These are phyloP conservation scores for Drosophila saltans DNA, from an alignment of 1,140 invertebrate species.

Conservation along the genomic window DNA sequence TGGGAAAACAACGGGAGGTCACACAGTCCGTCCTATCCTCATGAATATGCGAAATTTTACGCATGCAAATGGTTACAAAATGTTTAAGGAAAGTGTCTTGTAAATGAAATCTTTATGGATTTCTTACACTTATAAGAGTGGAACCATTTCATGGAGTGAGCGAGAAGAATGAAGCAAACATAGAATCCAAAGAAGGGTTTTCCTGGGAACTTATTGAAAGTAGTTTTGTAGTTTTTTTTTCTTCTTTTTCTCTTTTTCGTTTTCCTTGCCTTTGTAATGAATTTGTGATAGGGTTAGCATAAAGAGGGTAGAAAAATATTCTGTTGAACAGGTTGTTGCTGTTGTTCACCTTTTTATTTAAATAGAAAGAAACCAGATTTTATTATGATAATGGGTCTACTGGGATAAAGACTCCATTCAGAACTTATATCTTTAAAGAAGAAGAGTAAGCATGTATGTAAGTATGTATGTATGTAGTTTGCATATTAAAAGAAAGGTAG, in stretches of 20 bases:
- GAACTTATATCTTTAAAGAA: slow-evolving; percentile 3
- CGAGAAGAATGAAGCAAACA: background rate
- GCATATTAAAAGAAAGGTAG: slow-evolving; percentile 12
- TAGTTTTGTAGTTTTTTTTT: slow-evolving; percentile 32
- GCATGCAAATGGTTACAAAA: slow-evolving; percentile 66
- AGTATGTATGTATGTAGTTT: slow-evolving; percentile 1
- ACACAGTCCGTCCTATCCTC: slow-evolving; percentile 7
- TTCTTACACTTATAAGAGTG: slow-evolving; percentile 31
- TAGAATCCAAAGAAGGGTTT: background rate
- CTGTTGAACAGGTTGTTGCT: slow-evolving; percentile 58
- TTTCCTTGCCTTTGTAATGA: slow-evolving; percentile 18
- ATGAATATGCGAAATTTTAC: slow-evolving; percentile 65
- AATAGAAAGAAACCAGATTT: slow-evolving; percentile 35
- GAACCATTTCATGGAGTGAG: slow-evolving; percentile 11
- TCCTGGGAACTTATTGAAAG: slow-evolving; percentile 56
- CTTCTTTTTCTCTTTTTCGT: background rate
- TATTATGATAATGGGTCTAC: slow-evolving; percentile 52
- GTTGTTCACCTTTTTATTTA: slow-evolving; percentile 27
- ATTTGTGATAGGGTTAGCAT: slow-evolving; percentile 34
- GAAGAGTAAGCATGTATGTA: background rate
- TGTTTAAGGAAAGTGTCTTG: slow-evolving; percentile 52
- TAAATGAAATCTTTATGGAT: slow-evolving; percentile 65
- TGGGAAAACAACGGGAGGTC: slow-evolving; percentile 43
- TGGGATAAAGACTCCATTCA: slow-evolving; percentile 21
- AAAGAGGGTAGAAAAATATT: slow-evolving; percentile 35